Base-by-base conservation (phyloP, 2,113 vertebrate genomes). In the Pandion haliaetus region DNA sequence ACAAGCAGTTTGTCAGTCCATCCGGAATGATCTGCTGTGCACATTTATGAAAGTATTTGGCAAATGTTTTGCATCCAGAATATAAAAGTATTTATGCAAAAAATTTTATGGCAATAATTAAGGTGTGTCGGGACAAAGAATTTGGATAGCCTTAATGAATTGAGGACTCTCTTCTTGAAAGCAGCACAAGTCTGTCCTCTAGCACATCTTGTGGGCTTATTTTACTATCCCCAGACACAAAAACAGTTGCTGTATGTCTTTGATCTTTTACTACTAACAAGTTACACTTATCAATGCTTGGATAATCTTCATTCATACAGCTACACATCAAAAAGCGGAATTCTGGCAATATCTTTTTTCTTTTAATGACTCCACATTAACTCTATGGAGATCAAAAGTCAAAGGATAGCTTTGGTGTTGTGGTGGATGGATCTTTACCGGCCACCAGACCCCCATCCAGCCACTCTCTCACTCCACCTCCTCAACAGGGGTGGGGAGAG, bases 401-500 rank as follows among this genome's bases (percentile, higher is more conserved):
- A 66, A 13, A 36, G 54, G 66, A 31, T 5, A 6, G 5, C n/a
- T 71, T 54, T 57, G 34, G 38, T 36, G 26, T 6, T 59, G 44
- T 45, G 42, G 69, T 21, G 58, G 10, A 63, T 12, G 57, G 42
- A 65, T 12, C 12, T 34, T 50, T 34, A 44, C 19, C 1, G 1
- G 54, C 23, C 61, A 17, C 31, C 47, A 84, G 54, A 8, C 8
- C 11, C 9, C 49, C 17, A 14, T 9, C 6, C 2, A 2, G 25
- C 49, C 2, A 0, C 14, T 2, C 45, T 49, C 63, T 63, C 67
- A 31, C 4, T 19, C 4, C 18, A 8, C 9, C 25, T 28, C 19
- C 52, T 29, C 72, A 49, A 15, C 10, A 8, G 52, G 16, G 28
- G 52, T 1, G 10, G 52, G 52, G 29, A 31, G 52, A 17, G 28